phyloP scores from a whole-genome alignment of 2,797 vertebrate genomes.

The Xyrichtys novacula region DNA sequence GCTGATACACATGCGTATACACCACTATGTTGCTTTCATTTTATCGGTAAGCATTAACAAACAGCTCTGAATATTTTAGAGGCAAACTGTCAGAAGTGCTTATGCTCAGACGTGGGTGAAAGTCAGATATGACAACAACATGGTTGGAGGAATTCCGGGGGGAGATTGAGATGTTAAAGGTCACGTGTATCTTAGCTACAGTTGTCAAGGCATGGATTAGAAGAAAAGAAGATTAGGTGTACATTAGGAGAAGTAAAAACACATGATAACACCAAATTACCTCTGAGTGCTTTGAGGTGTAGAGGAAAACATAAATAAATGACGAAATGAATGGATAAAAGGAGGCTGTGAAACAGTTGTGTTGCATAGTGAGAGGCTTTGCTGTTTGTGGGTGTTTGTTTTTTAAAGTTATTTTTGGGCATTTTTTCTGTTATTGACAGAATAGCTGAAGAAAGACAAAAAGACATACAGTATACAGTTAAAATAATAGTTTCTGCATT shows the following conservation, averaged over 20 bases:
- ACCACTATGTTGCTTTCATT: slow-evolving; percentile 2
- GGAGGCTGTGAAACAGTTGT: neutral
- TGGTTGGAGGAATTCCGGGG: neutral
- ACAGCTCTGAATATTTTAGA: slow-evolving; percentile 29
- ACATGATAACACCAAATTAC: neutral
- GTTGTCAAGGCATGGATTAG: neutral
- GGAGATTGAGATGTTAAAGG: slow-evolving; percentile 8
- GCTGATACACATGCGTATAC: slow-evolving; percentile 24
- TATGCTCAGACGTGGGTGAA: neutral
- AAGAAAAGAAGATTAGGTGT: neutral
- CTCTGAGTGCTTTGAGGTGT: neutral
- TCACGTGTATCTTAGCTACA: slow-evolving; percentile 3
- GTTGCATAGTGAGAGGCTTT: neutral
- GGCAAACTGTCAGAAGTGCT: slow-evolving; percentile 19
- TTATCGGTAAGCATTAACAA: slow-evolving; percentile 41
- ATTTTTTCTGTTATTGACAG: no score
- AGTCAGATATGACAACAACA: slow-evolving; percentile 19
- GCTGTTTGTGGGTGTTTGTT: no score
- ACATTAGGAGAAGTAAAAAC: neutral
- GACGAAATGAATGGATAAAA: neutral
- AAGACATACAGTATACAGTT: no score
- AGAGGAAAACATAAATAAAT: neutral
- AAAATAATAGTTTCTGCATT: no score
- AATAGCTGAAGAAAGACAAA: no score
- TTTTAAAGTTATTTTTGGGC: no score